Conservation (phyloP, 2,888 invertebrate genomes). For the Acronicta aceris region DNA sequence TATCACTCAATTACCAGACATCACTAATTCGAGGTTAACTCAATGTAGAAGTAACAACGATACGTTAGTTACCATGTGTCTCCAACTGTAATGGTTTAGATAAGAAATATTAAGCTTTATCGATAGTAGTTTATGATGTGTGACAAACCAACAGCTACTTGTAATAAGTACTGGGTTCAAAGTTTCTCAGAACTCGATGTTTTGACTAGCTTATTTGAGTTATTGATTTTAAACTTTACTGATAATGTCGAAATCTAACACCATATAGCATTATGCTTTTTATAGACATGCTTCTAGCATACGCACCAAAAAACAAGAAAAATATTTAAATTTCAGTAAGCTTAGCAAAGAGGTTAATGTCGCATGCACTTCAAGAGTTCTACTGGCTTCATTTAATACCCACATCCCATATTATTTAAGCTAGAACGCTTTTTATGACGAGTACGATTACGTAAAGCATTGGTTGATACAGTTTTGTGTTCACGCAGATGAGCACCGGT, state of each 20-base stretch:
- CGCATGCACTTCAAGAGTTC: no score
- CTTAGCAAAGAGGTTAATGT: no score
- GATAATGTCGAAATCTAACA: constrained; percentile 3
- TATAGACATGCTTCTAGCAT: background rate
- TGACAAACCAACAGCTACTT: constrained; percentile 40
- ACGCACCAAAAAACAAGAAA: background rate
- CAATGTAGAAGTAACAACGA: constrained; percentile 29
- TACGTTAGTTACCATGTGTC: constrained; percentile 18
- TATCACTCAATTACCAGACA: constrained; percentile 38
- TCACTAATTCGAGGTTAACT: constrained; percentile 51
- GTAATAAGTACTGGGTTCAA: constrained; percentile 27
- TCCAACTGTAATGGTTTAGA: constrained; percentile 29
- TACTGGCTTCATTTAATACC: no score
- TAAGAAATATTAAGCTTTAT: constrained; percentile 47
- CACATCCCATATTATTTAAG: background rate
- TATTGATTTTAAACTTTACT: constrained; percentile 32
- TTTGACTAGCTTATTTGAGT: constrained; percentile 37
- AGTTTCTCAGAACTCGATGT: constrained; percentile 43
- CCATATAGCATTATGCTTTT: background rate
- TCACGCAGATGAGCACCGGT: constrained; percentile 93
- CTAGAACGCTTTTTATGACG: constrained; percentile 1
- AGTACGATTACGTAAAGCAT: background rate
- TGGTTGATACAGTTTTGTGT: constrained; percentile 27
- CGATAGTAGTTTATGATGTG: constrained; percentile 45
- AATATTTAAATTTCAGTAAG: no score